Conservation (phyloP, 2,113 vertebrate genomes). For the Chaetodon auriga region DNA sequence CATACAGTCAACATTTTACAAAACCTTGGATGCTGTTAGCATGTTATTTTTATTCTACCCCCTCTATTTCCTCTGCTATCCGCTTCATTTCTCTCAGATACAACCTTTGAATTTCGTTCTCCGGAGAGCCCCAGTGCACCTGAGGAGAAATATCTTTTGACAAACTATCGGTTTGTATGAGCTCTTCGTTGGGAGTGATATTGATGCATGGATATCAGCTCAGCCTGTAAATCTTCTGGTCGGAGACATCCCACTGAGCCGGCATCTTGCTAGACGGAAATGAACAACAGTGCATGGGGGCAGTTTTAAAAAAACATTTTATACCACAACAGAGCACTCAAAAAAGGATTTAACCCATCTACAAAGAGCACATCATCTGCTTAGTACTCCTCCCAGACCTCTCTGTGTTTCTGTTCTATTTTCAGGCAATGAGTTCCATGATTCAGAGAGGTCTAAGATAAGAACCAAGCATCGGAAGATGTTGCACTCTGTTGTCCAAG, state of each 20-base stretch:
- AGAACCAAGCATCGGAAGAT: conserved; percentile 2
- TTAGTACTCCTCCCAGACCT: conserved; percentile 19
- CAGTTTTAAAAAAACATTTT: conserved; percentile 17
- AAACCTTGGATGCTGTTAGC: not conserved
- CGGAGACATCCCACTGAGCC: conserved; percentile 26
- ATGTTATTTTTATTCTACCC: not conserved
- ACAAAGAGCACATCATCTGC: conserved; percentile 42
- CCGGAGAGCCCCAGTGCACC: conserved; percentile 5
- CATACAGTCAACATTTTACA: conserved; percentile 23
- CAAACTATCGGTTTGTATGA: not conserved
- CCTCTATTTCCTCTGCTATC: not conserved
- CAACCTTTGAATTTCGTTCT: conserved; percentile 19
- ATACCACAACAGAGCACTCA: conserved; percentile 32
- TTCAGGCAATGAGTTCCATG: conserved; percentile 31
- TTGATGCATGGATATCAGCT: conserved; percentile 37
- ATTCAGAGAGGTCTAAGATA: conserved; percentile 34
- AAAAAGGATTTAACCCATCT: conserved; percentile 16
- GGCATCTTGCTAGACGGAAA: conserved; percentile 33
- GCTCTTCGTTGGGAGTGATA: conserved; percentile 26
- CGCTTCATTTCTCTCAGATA: conserved; percentile 24
- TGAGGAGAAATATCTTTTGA: conserved; percentile 32
- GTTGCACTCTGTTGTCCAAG: conserved; percentile 19
- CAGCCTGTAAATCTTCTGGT: conserved; percentile 12
- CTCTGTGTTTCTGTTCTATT: conserved; percentile 42
- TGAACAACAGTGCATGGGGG: conserved; percentile 13